Percentiles rank a stretch among this genome's conserved stretches.
These are phyloP conservation scores for Sternarchorhynchus goeldii DNA, from an alignment of 2,797 vertebrate species.

Conservation along the genomic window DNA sequence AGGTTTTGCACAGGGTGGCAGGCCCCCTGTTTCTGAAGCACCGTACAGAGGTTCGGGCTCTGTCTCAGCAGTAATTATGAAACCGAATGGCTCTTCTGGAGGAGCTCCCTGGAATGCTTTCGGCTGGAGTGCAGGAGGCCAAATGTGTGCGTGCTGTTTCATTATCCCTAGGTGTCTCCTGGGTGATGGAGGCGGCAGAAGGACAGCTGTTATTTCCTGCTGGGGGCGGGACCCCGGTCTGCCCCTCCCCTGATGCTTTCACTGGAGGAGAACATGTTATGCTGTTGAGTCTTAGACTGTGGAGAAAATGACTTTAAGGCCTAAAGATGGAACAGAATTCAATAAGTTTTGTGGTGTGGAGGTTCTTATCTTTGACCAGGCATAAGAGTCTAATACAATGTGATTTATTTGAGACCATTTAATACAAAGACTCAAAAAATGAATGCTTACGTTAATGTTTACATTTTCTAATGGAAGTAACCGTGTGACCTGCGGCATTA, in stretches of 20 bases:
- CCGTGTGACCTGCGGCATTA: constrained; percentile 17
- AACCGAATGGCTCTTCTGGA: constrained; percentile 85
- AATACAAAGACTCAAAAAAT: too few species aligned
- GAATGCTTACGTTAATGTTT: too few species aligned
- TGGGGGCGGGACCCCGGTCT: background rate
- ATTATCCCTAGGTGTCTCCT: constrained; percentile 57
- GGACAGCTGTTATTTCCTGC: constrained; percentile 43
- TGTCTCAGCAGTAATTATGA: constrained; percentile 85
- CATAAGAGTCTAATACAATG: too few species aligned
- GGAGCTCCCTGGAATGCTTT: constrained; percentile 74
- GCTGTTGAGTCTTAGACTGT: constrained; percentile 26
- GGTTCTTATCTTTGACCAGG: too few species aligned
- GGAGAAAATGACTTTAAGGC: constrained; percentile 8
- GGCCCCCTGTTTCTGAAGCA: constrained; percentile 65
- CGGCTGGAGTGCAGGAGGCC: constrained; percentile 76
- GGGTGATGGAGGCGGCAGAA: constrained; percentile 40
- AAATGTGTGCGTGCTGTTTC: constrained; percentile 75
- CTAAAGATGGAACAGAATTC: background rate
- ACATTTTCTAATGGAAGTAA: too few species aligned
- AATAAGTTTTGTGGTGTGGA: background rate
- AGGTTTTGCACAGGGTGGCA: constrained; percentile 64
- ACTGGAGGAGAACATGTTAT: constrained; percentile 27
- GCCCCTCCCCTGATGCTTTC: constrained; percentile 25
- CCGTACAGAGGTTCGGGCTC: constrained; percentile 63
- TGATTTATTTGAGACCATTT: too few species aligned